These are phyloP conservation scores for Drosophila watanabei DNA, from an alignment of 1,140 invertebrate species.

Conservation along the genomic window DNA sequence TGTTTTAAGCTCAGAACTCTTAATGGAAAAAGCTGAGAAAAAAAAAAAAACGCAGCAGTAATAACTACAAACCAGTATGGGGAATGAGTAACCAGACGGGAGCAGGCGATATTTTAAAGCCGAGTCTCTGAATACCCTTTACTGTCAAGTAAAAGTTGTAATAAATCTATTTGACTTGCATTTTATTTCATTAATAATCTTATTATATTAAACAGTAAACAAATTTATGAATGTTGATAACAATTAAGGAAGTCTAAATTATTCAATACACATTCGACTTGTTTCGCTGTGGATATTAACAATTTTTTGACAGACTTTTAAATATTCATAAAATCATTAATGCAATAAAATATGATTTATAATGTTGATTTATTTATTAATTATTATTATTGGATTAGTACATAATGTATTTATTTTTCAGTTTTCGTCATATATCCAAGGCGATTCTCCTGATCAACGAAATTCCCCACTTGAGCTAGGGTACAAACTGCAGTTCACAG, in stretches of 20 bases:
- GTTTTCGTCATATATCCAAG: not conserved
- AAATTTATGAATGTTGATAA: not conserved
- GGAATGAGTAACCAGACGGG: conserved; percentile 13
- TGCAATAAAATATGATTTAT: not conserved
- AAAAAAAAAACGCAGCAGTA: conserved; percentile 25
- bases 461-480: conserved; percentile 5
- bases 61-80: conserved; percentile 64
- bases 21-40: conserved; percentile 41
- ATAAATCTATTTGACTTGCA: not conserved
- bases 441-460: not conserved
- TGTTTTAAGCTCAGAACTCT: conserved; percentile 56
- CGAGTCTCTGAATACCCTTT: conserved; percentile 4
- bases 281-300: too few species aligned
- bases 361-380: not conserved
- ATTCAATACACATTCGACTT: too few species aligned
- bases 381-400: not conserved
- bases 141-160: not conserved
- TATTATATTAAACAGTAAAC: not conserved
- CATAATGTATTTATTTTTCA: not conserved
- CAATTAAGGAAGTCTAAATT: not conserved
- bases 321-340: too few species aligned
- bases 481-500: conserved; percentile 22
- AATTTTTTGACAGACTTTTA: too few species aligned
- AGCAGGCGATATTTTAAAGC: not conserved
- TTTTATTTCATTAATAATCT: not conserved